Percentiles rank a stretch among this genome's conserved stretches.
phyloP scores from a whole-genome alignment of 2,888 invertebrate genomes.

The Lepeophtheirus nordmannii region DNA sequence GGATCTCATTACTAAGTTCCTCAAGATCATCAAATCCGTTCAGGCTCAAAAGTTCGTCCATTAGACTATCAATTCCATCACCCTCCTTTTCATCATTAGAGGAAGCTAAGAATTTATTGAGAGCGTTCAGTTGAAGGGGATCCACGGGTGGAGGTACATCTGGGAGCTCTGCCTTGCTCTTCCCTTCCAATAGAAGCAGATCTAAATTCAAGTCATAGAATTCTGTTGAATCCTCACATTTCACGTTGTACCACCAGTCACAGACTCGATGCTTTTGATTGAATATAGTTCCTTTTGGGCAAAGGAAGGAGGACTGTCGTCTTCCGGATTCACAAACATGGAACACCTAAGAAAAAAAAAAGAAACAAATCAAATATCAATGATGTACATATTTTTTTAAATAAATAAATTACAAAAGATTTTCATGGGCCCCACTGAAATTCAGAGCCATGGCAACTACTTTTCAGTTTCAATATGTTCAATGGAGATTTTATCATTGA shows the following conservation, averaged over 20 bases:
- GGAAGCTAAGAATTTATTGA: background rate
- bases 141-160: constrained; percentile 9
- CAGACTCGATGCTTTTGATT: constrained; percentile 22
- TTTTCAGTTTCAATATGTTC: too few relatives aligned
- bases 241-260: constrained; percentile 25
- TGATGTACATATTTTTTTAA: background rate
- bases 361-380: background rate
- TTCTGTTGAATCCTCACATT: constrained; percentile 22
- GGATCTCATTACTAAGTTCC: background rate
- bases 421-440: background rate
- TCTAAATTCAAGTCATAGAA: constrained; percentile 24
- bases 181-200: constrained; percentile 13
- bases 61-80: background rate
- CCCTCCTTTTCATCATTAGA: background rate
- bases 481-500: too few relatives aligned
- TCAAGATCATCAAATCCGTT: background rate
- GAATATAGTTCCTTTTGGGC: constrained; percentile 24
- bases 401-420: background rate
- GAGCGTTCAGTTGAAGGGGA: background rate
- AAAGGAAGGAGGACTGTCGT: constrained; percentile 22
- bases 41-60: background rate
- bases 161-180: background rate
- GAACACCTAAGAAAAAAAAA: constrained; percentile 15
- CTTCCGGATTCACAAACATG: constrained; percentile 22
- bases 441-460: too few relatives aligned